Evolutionary conservation across 2,888 invertebrate species (phyloP).

Genomic region (Elgonia sp.): DNA sequence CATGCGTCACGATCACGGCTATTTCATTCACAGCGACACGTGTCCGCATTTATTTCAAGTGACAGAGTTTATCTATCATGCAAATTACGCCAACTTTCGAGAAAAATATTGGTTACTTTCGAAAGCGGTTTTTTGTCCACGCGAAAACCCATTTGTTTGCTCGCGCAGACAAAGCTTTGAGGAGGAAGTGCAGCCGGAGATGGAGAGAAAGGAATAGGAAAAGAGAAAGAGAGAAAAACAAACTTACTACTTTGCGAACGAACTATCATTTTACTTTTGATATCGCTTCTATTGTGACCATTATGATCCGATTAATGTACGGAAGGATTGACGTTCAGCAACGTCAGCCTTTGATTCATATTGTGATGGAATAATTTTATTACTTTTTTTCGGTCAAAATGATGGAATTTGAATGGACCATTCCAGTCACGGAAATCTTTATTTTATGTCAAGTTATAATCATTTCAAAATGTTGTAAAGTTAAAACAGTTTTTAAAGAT

Average conservation of each 20-base stretch:
- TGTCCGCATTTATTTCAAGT: constrained; percentile 28
- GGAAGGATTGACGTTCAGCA: constrained; percentile 7
- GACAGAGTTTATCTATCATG: constrained; percentile 45
- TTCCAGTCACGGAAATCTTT: neutral
- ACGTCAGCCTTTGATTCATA: too few relatives aligned
- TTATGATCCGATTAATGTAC: constrained; percentile 33
- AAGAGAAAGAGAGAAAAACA: constrained; percentile 2
- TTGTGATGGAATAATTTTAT: neutral
- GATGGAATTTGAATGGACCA: neutral
- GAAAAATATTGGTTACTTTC: constrained; percentile 33
- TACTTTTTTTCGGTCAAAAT: neutral
- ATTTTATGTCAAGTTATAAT: neutral
- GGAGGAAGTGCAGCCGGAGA: neutral
- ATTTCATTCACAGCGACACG: constrained; percentile 39
- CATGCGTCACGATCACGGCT: constrained; percentile 11
- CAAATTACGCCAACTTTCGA: constrained; percentile 39
- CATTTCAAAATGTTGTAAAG: neutral
- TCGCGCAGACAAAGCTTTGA: neutral
- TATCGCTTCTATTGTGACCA: constrained; percentile 15
- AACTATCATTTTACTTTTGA: constrained; percentile 33
- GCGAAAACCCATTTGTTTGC: constrained; percentile 39
- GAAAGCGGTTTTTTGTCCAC: constrained; percentile 36
- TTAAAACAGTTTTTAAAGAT: neutral
- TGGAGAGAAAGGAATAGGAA: neutral
- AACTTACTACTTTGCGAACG: constrained; percentile 25